Base-by-base conservation (phyloP, 1,140 invertebrate genomes). In the Sycobia sp. region DNA sequence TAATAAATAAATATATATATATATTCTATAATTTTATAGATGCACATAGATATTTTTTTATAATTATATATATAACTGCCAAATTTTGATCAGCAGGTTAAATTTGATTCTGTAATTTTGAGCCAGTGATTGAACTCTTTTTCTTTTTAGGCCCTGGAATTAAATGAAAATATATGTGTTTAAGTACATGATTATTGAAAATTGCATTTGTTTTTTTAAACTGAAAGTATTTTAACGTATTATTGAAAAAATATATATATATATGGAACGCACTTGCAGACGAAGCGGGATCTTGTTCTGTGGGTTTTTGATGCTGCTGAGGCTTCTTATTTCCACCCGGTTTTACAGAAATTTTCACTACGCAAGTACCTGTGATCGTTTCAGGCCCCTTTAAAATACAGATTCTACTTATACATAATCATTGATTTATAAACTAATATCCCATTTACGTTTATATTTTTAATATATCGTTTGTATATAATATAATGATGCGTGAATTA, bases 371-470 rank as follows among this genome's bases (percentile, higher is more conserved):
- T 20, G 25, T 59, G 34, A 50, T 41, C 23, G 44, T 18, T 38
- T 59, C 44, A 25, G 44, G 13, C 14, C 49, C 56, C 56, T 59
- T 49, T 16, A 59, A 46, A 58, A 47, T 41, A 47, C 20, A 56
- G 1, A 58, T 34, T 47, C 43, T 47, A 36, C 34, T 56, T 56
- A 56, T 20, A 32, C 32, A 29, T 60, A 39, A 51, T 25, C 38
- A 39, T n/a, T 39, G n/a, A 39, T 7, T 34, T 7, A 34, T 34
- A 34, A 34, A 34, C 5, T 34, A 34, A 34, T 34, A 34, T 34
- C 32, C n/a, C n/a, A n/a, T n/a, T n/a, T n/a, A n/a, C n/a, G n/a
- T n/a, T n/a, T n/a, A n/a, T n/a, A n/a, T n/a, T n/a, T n/a, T n/a
- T n/a, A n/a, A n/a, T n/a, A n/a, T n/a, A n/a, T n/a, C n/a, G n/a